A percentile compares a stretch with the other conserved stretches of the same genome.
These are phyloP conservation scores for Bacillus rossius DNA, from an alignment of 1,140 invertebrate species.

Conservation along the genomic window DNA sequence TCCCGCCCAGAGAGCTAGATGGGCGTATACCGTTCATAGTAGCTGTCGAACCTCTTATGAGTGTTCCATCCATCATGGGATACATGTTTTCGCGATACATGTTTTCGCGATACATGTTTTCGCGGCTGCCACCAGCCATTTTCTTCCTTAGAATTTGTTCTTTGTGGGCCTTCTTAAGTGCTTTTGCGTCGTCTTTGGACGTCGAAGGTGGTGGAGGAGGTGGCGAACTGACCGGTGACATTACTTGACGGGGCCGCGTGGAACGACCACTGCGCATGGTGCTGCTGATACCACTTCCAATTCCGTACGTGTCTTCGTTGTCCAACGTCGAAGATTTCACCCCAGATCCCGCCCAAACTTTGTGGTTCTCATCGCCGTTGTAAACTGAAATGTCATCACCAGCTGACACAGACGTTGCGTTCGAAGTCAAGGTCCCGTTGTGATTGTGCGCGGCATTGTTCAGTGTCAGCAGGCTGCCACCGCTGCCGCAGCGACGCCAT, in stretches of 20 bases:
- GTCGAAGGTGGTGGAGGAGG: constrained; percentile 62
- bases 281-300: constrained; percentile 64
- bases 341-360: constrained; percentile 53
- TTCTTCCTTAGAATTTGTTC: constrained; percentile 30
- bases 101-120: constrained; percentile 49
- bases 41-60: constrained; percentile 32
- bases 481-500: constrained; percentile 38
- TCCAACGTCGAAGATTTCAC: constrained; percentile 19
- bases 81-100: too few species aligned
- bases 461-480: constrained; percentile 50
- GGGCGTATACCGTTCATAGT: constrained; percentile 17
- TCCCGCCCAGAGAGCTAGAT: constrained; percentile 29
- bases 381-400: constrained; percentile 70
- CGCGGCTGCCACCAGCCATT: constrained; percentile 37
- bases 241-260: constrained; percentile 70
- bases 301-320: constrained; percentile 59
- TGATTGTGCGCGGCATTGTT: constrained; percentile 42
- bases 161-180: constrained; percentile 38
- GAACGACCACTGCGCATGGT: constrained; percentile 63
- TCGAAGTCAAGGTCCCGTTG: constrained; percentile 28
- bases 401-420: constrained; percentile 7
- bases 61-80: constrained; percentile 40
- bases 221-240: constrained; percentile 67
- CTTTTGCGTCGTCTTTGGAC: constrained; percentile 34
- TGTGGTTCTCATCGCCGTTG: constrained; percentile 89